Percentiles rank a stretch among this genome's conserved stretches.
phyloP scores from a whole-genome alignment of 2,888 invertebrate genomes.

The Tyria jacobaeae region DNA sequence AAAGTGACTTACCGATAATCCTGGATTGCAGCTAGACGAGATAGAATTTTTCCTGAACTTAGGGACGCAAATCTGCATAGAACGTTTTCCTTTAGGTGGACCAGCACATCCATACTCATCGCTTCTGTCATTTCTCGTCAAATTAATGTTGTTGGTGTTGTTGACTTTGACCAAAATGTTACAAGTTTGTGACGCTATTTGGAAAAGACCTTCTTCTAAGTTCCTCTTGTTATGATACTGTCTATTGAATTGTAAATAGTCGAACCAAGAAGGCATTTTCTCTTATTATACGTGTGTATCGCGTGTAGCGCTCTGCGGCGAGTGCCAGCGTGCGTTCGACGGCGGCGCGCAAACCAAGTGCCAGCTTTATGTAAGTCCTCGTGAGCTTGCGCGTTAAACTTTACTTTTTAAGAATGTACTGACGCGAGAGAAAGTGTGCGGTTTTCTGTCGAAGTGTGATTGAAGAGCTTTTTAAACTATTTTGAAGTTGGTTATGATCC shows the following conservation, averaged over 20 bases:
- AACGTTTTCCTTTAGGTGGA: slow-evolving; percentile 74
- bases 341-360: slow-evolving; percentile 55
- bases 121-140: slow-evolving; percentile 88
- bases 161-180: slow-evolving; percentile 92
- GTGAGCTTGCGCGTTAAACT: slow-evolving; percentile 79
- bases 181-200: slow-evolving; percentile 92
- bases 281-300: slow-evolving; percentile 55
- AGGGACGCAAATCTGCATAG: slow-evolving; percentile 87
- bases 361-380: slow-evolving; percentile 52
- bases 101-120: slow-evolving; percentile 87
- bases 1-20: slow-evolving; percentile 85
- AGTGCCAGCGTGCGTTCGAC: slow-evolving; percentile 39
- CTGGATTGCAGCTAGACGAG: slow-evolving; percentile 86
- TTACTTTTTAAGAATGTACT: slow-evolving; percentile 63
- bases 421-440: slow-evolving; percentile 42
- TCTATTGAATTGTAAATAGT: slow-evolving; percentile 84
- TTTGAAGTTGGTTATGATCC: neutral
- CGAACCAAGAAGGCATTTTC: slow-evolving; percentile 88
- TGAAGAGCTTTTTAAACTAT: slow-evolving; percentile 2
- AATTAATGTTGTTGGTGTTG: slow-evolving; percentile 91
- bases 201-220: slow-evolving; percentile 91
- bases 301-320: slow-evolving; percentile 28
- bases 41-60: slow-evolving; percentile 82
- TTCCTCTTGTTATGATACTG: slow-evolving; percentile 87
- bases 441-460: slow-evolving; percentile 16